Evolutionary conservation across 2,797 vertebrate genomes (phyloP).

Genomic region (Paedocypris micromegethes): DNA sequence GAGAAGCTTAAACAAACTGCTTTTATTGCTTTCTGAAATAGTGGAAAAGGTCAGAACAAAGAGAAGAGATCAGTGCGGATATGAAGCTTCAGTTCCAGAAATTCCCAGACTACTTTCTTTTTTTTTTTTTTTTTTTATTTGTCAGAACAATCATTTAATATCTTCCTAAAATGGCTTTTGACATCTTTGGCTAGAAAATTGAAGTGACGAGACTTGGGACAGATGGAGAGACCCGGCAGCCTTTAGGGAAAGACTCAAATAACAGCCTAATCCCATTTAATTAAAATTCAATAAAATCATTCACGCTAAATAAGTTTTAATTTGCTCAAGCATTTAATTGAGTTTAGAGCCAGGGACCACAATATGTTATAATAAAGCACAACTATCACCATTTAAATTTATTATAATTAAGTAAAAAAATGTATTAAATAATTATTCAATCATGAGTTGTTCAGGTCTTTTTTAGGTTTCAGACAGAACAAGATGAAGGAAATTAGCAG

Average conservation of each 20-base stretch:
- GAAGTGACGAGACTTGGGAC: conserved; percentile 18
- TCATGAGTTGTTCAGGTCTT: background rate
- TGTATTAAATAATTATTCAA: conserved; percentile 47
- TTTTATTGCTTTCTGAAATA: conserved; percentile 22
- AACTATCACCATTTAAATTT: conserved; percentile 36
- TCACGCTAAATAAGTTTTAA: conserved; percentile 62
- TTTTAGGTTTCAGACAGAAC: background rate
- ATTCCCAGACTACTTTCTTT: background rate
- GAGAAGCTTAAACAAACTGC: background rate
- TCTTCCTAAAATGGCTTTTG: conserved; percentile 11
- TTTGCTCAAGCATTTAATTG: conserved; percentile 60
- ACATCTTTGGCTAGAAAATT: conserved; percentile 15
- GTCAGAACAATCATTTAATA: conserved; percentile 28
- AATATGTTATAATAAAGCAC: conserved; percentile 51
- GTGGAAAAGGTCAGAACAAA: conserved; percentile 25
- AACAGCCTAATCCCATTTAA: conserved; percentile 48
- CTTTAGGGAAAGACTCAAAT: conserved; percentile 33
- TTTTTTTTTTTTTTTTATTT: background rate
- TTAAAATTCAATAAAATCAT: conserved; percentile 51
- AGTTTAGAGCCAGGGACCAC: conserved; percentile 52
- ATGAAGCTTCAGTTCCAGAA: conserved; percentile 12
- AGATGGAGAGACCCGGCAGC: conserved; percentile 23
- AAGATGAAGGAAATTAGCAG: conserved; percentile 1
- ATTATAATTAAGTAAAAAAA: conserved; percentile 42
- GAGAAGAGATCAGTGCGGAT: conserved; percentile 7